Evolutionary conservation across 2,113 vertebrate genomes (phyloP).

Genomic region (Calypte anna): DNA sequence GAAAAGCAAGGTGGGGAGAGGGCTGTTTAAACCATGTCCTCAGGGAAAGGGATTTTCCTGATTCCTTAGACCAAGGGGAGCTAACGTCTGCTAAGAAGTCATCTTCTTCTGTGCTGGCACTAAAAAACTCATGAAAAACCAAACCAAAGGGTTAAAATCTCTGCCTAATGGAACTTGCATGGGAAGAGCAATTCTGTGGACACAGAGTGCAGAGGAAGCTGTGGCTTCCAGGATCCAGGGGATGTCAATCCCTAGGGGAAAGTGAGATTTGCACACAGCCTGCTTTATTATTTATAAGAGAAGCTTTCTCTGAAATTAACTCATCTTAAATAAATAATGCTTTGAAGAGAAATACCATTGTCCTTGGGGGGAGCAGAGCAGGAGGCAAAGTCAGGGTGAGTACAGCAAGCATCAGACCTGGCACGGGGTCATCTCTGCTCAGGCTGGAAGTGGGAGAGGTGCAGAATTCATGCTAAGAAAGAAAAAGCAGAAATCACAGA

Average conservation of each 20-base stretch:
- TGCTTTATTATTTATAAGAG: conserved; percentile 29
- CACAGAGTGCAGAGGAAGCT: background rate
- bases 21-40: background rate
- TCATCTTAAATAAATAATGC: conserved; percentile 38
- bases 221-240: background rate
- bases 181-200: background rate
- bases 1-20: background rate
- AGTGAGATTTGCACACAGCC: background rate
- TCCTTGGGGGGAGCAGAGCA: background rate
- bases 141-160: conserved; percentile 7
- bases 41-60: background rate
- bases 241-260: background rate
- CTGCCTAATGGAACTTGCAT: background rate
- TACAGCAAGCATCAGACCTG: background rate
- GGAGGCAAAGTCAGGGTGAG: background rate
- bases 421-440: rapidly evolving
- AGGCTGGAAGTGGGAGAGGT: background rate
- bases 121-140: background rate
- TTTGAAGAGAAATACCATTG: background rate
- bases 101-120: background rate
- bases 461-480: background rate
- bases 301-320: conserved; percentile 18
- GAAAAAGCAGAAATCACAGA: background rate
- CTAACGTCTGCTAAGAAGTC: background rate
- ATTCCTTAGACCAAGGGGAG: background rate